phyloP scores from a whole-genome alignment of 2,797 vertebrate species.

The Myripristis murdjan region DNA sequence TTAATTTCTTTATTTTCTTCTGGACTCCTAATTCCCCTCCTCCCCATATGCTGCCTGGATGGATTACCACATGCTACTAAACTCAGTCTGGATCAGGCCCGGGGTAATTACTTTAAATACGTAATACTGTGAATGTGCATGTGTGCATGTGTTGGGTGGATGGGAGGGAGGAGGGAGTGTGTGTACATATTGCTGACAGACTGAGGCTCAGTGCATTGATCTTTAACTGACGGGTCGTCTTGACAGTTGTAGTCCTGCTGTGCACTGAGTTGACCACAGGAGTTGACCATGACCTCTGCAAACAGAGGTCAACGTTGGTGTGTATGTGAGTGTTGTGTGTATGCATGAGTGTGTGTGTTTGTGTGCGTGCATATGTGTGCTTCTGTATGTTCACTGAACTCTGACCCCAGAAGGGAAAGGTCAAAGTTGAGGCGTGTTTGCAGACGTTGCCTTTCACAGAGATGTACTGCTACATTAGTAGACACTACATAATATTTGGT shows the following conservation, averaged over 20 bases:
- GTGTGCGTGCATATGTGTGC: slow-evolving; percentile 10
- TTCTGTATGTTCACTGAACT: slow-evolving; percentile 5
- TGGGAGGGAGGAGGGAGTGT: slow-evolving; percentile 23
- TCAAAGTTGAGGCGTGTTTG: too few relatives aligned
- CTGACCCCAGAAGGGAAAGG: too few relatives aligned
- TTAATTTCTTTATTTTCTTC: slow-evolving; percentile 80
- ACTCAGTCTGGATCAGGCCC: slow-evolving; percentile 78
- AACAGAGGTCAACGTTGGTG: slow-evolving; percentile 13
- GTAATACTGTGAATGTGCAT: slow-evolving; percentile 61
- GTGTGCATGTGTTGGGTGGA: slow-evolving; percentile 16
- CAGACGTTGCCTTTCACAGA: too few relatives aligned
- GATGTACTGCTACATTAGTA: too few relatives aligned
- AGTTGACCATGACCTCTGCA: neutral
- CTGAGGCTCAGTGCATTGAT: slow-evolving; percentile 18
- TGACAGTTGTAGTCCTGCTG: slow-evolving; percentile 26
- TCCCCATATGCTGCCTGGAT: slow-evolving; percentile 79
- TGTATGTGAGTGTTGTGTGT: slow-evolving; percentile 4
- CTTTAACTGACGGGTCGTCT: slow-evolving; percentile 40
- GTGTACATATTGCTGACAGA: slow-evolving; percentile 31
- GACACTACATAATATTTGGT: too few relatives aligned
- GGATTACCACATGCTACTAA: slow-evolving; percentile 82
- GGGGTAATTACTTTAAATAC: slow-evolving; percentile 86
- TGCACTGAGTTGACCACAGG: too few relatives aligned
- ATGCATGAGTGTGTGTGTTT: neutral
- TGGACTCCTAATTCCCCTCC: slow-evolving; percentile 79